Percentiles rank a stretch among this genome's conserved stretches.
phyloP scores from a whole-genome alignment of 2,888 invertebrate species.

The Synergus gifuensis region DNA sequence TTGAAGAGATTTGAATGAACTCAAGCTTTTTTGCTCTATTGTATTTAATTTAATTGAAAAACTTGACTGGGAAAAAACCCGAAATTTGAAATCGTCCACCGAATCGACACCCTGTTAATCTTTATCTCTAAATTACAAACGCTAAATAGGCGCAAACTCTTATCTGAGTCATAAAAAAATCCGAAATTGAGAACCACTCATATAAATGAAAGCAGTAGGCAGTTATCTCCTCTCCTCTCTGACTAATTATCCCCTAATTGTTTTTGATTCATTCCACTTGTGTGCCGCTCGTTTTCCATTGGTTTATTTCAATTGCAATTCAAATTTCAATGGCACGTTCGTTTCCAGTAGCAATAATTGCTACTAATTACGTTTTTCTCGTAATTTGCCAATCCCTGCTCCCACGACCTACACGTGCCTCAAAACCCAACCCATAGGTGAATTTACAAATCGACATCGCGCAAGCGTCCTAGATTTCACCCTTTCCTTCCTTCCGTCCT shows the following conservation, averaged over 20 bases:
- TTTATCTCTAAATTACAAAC: no score
- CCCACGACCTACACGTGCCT: constrained; percentile 52
- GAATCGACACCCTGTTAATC: no score
- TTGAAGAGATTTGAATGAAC: no score
- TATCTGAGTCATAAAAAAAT: background rate
- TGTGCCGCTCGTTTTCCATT: constrained; percentile 6
- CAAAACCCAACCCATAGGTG: constrained; percentile 48
- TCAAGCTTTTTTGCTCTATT: no score
- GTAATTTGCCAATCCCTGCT: constrained; percentile 41
- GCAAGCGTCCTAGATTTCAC: constrained; percentile 43
- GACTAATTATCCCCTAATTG: constrained; percentile 21
- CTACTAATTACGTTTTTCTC: constrained; percentile 37
- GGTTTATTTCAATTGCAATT: constrained; percentile 28
- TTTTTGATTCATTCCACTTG: constrained; percentile 8
- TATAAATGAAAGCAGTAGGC: background rate
- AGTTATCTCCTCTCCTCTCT: background rate
- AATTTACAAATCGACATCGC: constrained; percentile 48
- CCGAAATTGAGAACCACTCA: background rate
- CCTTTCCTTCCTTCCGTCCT: constrained; percentile 53
- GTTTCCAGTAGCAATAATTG: constrained; percentile 16
- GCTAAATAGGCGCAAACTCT: background rate
- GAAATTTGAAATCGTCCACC: no score
- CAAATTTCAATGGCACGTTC: constrained; percentile 21
- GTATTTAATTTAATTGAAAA: no score
- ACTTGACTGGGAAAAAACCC: no score